Conservation (phyloP, 2,113 vertebrate species). For the Hypocryptadius cinnamomeus region DNA sequence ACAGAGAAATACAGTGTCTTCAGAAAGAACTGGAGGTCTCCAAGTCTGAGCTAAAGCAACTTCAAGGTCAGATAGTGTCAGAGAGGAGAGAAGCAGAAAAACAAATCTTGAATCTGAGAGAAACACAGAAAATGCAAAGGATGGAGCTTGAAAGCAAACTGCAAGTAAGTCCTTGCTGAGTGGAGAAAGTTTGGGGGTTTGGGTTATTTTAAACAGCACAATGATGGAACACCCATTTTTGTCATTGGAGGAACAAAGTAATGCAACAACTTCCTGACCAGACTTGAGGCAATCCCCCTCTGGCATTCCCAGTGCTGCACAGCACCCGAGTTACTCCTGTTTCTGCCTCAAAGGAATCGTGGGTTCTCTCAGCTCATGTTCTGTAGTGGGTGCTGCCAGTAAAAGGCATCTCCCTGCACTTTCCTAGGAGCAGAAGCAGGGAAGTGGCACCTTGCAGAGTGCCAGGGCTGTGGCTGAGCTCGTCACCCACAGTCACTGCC, state of each 20-base stretch:
- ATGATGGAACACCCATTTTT: background rate
- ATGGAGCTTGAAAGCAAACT: constrained; percentile 63
- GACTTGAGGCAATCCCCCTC: background rate
- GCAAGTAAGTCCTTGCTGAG: constrained; percentile 38
- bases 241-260: background rate
- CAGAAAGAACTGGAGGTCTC: constrained; percentile 60
- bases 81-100: constrained; percentile 69
- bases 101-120: constrained; percentile 62
- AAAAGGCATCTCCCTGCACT: background rate
- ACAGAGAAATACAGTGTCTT: constrained; percentile 52
- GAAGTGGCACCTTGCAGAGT: constrained; percentile 49
- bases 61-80: constrained; percentile 61
- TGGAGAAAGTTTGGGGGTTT: background rate
- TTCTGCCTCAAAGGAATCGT: background rate
- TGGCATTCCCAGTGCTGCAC: background rate
- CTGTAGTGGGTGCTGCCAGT: background rate
- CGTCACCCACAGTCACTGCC: constrained; percentile 23
- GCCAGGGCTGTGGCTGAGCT: constrained; percentile 43
- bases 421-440: constrained; percentile 55
- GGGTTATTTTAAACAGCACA: background rate
- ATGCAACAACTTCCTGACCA: background rate
- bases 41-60: constrained; percentile 52
- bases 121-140: constrained; percentile 52
- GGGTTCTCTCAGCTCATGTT: background rate
- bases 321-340: background rate